These are phyloP conservation scores for Drosophila tanythrix DNA, from an alignment of 2,888 invertebrate species.

Conservation along the genomic window DNA sequence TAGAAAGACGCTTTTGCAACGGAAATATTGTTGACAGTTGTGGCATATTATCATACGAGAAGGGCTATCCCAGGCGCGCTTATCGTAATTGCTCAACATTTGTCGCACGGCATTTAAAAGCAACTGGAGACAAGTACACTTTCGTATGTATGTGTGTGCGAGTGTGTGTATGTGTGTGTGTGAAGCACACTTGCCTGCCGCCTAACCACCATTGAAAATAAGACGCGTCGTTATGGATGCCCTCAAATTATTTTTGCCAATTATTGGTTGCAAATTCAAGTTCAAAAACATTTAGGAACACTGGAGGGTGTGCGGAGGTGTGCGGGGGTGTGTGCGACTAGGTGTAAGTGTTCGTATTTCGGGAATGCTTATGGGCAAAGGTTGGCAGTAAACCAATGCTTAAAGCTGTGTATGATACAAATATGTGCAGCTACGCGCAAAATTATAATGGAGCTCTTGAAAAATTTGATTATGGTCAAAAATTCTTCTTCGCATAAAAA, in stretches of 20 bases:
- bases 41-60: slow-evolving; percentile 77
- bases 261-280: slow-evolving; percentile 22
- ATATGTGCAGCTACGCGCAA: not conserved
- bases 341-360: not conserved
- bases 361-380: not conserved
- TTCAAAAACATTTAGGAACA: not conserved
- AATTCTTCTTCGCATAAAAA: not conserved
- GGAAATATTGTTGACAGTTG: slow-evolving; percentile 81
- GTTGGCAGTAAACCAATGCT: not conserved
- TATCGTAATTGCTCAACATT: slow-evolving; percentile 58
- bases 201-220: not conserved
- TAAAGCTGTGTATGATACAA: not conserved
- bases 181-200: slow-evolving; percentile 10
- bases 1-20: slow-evolving; percentile 41
- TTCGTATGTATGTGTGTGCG: not conserved
- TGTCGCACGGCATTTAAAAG: slow-evolving; percentile 48
- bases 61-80: slow-evolving; percentile 46
- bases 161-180: not conserved
- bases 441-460: not conserved
- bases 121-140: slow-evolving; percentile 10
- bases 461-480: not conserved
- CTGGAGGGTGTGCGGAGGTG: not conserved
- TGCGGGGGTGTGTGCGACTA: not conserved
- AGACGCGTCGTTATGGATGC: slow-evolving; percentile 21
- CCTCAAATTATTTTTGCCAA: slow-evolving; percentile 30